These are phyloP conservation scores for Nyctalus aviator DNA, from an alignment of 2,797 vertebrate species.

Conservation along the genomic window DNA sequence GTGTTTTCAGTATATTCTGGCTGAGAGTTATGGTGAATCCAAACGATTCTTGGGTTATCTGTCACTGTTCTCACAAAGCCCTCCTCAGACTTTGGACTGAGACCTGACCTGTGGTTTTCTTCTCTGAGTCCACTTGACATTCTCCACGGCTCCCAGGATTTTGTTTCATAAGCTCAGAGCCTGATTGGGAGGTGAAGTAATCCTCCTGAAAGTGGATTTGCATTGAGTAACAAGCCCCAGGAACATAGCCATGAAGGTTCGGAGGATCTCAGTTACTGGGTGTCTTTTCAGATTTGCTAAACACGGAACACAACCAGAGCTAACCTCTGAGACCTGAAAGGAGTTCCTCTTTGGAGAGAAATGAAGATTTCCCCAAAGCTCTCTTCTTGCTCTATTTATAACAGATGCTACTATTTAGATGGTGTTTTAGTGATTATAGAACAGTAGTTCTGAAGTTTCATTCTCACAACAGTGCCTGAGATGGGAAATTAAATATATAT, in stretches of 20 bases:
- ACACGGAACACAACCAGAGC: background rate
- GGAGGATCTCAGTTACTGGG: slow-evolving; percentile 22
- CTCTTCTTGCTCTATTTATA: slow-evolving; percentile 17
- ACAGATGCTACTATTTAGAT: background rate
- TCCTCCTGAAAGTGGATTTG: slow-evolving; percentile 60
- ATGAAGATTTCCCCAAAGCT: slow-evolving; percentile 48
- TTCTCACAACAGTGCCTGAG: background rate
- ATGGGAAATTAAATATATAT: background rate
- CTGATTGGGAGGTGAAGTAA: slow-evolving; percentile 54
- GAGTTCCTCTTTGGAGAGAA: background rate
- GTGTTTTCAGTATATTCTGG: background rate
- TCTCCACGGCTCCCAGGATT: slow-evolving; percentile 51
- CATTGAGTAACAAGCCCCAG: background rate
- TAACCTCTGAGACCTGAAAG: slow-evolving; percentile 20
- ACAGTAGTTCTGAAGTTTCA: background rate
- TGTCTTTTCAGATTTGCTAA: slow-evolving; percentile 4
- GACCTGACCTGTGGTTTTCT: slow-evolving; percentile 18
- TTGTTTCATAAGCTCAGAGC: slow-evolving; percentile 51
- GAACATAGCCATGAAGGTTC: background rate
- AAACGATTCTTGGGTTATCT: background rate
- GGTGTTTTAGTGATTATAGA: slow-evolving; percentile 9
- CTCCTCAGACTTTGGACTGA: background rate
- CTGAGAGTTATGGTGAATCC: background rate
- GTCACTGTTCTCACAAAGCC: background rate
- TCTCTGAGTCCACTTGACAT: slow-evolving; percentile 18